These are phyloP conservation scores for Autographa pulchrina DNA, from an alignment of 2,888 invertebrate species.

Conservation along the genomic window DNA sequence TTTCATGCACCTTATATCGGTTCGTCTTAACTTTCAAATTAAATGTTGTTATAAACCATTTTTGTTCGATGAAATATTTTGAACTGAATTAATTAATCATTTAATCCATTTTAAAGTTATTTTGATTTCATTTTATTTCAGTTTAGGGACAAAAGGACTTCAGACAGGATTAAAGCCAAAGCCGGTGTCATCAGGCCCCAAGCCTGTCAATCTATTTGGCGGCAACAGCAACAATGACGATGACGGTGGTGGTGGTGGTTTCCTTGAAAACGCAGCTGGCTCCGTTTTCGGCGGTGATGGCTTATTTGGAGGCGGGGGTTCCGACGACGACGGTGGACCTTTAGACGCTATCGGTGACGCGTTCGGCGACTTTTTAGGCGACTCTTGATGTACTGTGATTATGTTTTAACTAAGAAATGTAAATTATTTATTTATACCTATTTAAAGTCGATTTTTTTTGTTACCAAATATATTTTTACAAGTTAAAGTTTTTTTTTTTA, in stretches of 20 bases:
- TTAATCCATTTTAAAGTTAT: too few species aligned
- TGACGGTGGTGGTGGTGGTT: constrained; percentile 72
- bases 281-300: constrained; percentile 66
- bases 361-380: constrained; percentile 79
- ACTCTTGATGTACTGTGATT: constrained; percentile 55
- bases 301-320: constrained; percentile 60
- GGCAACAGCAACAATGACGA: constrained; percentile 73
- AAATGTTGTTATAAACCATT: too few species aligned
- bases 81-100: too few species aligned
- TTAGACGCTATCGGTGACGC: constrained; percentile 82
- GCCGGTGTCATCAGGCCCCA: constrained; percentile 80
- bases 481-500: constrained; percentile 18
- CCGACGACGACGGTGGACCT: constrained; percentile 71
- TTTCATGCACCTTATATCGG: background rate
- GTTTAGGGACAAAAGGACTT: constrained; percentile 82
- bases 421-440: constrained; percentile 24
- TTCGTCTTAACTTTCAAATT: too few species aligned
- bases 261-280: constrained; percentile 72
- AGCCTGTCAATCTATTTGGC: constrained; percentile 81
- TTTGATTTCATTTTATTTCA: constrained; percentile 63
- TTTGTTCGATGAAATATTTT: too few species aligned
- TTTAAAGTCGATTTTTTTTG: constrained; percentile 47
- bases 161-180: constrained; percentile 85
- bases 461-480: constrained; percentile 31
- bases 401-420: constrained; percentile 26